phyloP scores from a whole-genome alignment of 2,113 vertebrate species.

The Atrichornis clamosus region DNA sequence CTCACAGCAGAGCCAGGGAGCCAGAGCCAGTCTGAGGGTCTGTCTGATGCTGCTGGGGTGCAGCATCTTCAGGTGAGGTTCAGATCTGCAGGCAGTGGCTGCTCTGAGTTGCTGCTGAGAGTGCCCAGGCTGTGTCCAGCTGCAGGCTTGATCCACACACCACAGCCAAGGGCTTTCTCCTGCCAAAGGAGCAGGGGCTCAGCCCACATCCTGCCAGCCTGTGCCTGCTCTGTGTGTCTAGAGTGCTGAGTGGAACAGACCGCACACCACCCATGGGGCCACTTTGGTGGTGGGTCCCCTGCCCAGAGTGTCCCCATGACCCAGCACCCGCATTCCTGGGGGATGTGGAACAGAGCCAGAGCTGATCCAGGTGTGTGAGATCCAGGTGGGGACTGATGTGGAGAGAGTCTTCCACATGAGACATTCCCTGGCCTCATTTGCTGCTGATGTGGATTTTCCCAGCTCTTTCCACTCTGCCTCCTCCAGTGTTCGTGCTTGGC shows the following conservation, averaged over 20 bases:
- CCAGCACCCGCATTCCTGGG: background rate
- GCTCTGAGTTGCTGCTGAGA: background rate
- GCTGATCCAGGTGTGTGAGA: background rate
- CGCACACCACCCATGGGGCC: background rate
- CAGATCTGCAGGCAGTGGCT: background rate
- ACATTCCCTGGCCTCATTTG: background rate
- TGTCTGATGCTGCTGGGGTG: background rate
- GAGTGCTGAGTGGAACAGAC: background rate
- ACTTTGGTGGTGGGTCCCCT: background rate
- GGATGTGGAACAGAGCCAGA: background rate
- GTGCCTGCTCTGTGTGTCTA: rapidly evolving
- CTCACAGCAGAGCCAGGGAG: background rate
- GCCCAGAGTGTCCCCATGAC: rapidly evolving
- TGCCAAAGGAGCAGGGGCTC: background rate
- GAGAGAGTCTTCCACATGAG: rapidly evolving
- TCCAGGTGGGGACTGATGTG: rapidly evolving
- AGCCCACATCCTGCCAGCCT: background rate
- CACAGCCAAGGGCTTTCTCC: background rate
- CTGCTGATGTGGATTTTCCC: background rate
- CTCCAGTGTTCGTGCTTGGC: background rate
- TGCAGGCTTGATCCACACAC: background rate
- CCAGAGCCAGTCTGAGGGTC: background rate
- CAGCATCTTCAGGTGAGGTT: background rate
- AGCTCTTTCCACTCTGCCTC: background rate
- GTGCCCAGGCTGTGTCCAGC: background rate